These are phyloP conservation scores for Pavo muticus DNA, from an alignment of 2,113 vertebrate species.

Conservation along the genomic window DNA sequence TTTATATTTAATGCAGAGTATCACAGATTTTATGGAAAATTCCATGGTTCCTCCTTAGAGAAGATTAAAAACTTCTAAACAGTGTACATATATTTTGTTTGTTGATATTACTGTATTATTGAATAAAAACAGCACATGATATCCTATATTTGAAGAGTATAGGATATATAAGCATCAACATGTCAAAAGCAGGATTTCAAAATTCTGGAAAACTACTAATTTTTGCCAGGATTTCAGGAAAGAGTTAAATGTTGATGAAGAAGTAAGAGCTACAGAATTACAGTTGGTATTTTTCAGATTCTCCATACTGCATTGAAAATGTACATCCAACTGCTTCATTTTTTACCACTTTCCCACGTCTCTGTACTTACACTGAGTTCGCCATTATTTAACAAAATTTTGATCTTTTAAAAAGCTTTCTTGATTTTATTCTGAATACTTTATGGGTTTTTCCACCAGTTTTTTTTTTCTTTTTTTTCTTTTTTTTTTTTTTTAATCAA, in stretches of 20 bases:
- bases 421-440: neutral
- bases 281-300: neutral
- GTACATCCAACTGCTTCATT: neutral
- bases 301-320: neutral
- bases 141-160: neutral
- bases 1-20: neutral
- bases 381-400: neutral
- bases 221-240: neutral
- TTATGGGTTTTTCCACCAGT: neutral
- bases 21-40: neutral
- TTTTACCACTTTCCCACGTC: neutral
- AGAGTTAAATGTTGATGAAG: neutral
- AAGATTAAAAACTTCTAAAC: neutral
- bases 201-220: neutral
- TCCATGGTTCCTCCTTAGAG: neutral
- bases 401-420: neutral
- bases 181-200: neutral
- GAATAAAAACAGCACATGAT: neutral
- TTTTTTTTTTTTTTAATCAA: neutral
- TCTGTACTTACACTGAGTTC: neutral
- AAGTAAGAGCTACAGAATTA: neutral
- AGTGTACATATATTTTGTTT: neutral
- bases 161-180: neutral
- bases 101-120: neutral
- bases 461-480: neutral